Conservation (phyloP, 2,113 vertebrate genomes). For the Labrus mixtus region DNA sequence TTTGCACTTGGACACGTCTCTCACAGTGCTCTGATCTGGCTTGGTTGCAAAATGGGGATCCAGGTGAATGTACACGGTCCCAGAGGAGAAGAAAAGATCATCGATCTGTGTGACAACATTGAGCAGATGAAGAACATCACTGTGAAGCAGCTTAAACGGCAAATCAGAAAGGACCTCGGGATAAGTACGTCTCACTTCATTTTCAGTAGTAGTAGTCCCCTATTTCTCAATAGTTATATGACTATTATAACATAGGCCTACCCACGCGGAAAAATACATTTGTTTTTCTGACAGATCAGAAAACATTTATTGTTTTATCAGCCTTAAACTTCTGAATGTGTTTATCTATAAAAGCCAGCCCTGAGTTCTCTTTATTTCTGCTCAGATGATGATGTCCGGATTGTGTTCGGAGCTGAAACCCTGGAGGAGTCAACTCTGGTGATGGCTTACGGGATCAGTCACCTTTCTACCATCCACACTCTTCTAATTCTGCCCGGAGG, state of each 20-base stretch:
- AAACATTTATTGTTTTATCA: too few species aligned
- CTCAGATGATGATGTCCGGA: not conserved
- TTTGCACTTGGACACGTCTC: too few species aligned
- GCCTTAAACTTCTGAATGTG: not conserved
- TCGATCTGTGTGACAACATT: slow-evolving; percentile 23
- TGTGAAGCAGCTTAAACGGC: not conserved
- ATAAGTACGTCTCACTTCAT: not conserved
- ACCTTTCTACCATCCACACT: slow-evolving; percentile 3
- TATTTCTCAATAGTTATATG: too few species aligned
- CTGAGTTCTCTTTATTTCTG: not conserved
- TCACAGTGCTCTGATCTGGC: not conserved
- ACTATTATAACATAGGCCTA: too few species aligned
- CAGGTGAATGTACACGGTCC: not conserved
- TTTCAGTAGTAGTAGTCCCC: too few species aligned
- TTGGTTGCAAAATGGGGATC: not conserved
- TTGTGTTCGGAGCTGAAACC: not conserved
- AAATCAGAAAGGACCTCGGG: rapidly evolving
- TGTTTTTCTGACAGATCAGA: too few species aligned
- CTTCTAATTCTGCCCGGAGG: not conserved
- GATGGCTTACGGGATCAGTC: not conserved
- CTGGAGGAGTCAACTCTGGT: not conserved
- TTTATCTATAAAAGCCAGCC: not conserved
- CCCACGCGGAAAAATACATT: too few species aligned
- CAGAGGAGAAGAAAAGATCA: not conserved
- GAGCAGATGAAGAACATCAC: slow-evolving; percentile 27